These are phyloP conservation scores for Drosophila willistoni DNA, from an alignment of 1,140 invertebrate species.

Conservation along the genomic window DNA sequence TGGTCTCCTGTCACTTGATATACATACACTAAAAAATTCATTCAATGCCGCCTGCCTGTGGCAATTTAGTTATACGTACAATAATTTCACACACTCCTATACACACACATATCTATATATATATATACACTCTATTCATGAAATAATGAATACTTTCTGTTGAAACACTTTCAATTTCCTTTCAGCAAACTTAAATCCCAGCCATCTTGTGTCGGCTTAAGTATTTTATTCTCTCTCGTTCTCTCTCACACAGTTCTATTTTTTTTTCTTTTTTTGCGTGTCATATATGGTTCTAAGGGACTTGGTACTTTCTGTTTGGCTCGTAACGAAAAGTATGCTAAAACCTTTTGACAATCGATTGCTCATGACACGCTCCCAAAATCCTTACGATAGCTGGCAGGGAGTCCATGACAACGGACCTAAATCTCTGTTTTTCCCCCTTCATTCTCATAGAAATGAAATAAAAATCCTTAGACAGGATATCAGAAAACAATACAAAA, in stretches of 20 bases:
- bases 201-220: conserved; percentile 4
- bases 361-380: conserved; percentile 49
- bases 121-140: not conserved
- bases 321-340: conserved; percentile 44
- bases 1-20: not conserved
- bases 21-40: conserved; percentile 6
- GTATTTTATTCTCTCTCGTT: not conserved
- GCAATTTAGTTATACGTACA: not conserved
- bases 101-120: not conserved
- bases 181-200: not conserved
- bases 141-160: conserved; percentile 6
- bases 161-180: conserved; percentile 10
- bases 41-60: conserved; percentile 5
- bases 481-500: conserved; percentile 69
- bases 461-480: conserved; percentile 39
- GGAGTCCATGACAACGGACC: conserved; percentile 23
- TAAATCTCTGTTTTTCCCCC: conserved; percentile 36
- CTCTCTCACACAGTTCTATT: too few species aligned
- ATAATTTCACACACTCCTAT: not conserved
- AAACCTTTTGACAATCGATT: conserved; percentile 39
- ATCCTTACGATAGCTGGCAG: conserved; percentile 21
- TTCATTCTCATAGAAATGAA: not conserved
- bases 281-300: not conserved
- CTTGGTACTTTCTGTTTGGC: conserved; percentile 23
- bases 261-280: not conserved